A percentile compares a stretch with the other conserved stretches of the same genome.
Conservation (phyloP, 1,140 invertebrate genomes). For the Centruroides vittatus region DNA sequence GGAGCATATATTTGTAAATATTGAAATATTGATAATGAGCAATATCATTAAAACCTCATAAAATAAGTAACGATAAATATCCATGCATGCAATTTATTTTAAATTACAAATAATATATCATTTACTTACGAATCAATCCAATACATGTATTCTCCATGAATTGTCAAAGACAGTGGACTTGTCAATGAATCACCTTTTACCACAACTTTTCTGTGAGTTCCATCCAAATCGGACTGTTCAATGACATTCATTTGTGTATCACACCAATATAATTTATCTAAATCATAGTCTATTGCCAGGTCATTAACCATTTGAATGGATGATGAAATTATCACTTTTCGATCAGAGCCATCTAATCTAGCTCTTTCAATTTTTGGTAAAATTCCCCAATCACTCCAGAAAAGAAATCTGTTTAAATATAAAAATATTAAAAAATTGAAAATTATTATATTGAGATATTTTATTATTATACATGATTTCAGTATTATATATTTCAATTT, state of each 20-base stretch:
- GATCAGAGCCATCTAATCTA: slow-evolving; percentile 34
- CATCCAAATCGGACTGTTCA: slow-evolving; percentile 40
- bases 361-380: slow-evolving; percentile 32
- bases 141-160: slow-evolving; percentile 36
- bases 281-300: slow-evolving; percentile 30
- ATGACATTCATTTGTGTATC: slow-evolving; percentile 32
- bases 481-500: too few species aligned
- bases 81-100: too few species aligned
- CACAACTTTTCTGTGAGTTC: slow-evolving; percentile 54
- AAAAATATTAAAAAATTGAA: slow-evolving; percentile 2
- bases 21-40: too few species aligned
- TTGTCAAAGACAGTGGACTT: slow-evolving; percentile 31
- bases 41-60: too few species aligned
- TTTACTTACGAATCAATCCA: slow-evolving; percentile 41
- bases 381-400: slow-evolving; percentile 37
- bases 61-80: too few species aligned
- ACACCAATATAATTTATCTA: slow-evolving; percentile 30
- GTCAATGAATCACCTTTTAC: slow-evolving; percentile 42
- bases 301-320: slow-evolving; percentile 31
- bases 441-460: too few species aligned
- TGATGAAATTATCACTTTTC: slow-evolving; percentile 27
- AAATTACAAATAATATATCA: too few species aligned
- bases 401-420: slow-evolving; percentile 21
- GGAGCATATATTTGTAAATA: too few species aligned
- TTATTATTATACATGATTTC: too few species aligned